Base-by-base conservation (phyloP, 2,113 vertebrate species). In the Ceyx margarethae region DNA sequence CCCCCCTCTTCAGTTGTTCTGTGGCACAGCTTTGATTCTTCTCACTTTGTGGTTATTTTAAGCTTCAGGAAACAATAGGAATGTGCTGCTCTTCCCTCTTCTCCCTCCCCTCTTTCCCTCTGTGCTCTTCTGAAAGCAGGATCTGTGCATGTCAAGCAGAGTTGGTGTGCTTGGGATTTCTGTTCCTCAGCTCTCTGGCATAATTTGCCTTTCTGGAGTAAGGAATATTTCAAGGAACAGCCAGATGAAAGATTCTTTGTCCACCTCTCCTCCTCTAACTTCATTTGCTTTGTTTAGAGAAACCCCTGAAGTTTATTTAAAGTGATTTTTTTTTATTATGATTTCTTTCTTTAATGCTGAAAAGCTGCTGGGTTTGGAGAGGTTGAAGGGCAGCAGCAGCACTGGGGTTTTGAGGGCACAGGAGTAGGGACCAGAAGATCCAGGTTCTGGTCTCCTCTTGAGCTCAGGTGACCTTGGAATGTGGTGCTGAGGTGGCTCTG, bases 31-130 rank as follows among this genome's bases (percentile, higher is more conserved):
- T 96, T 96, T 96, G 92, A 96, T 96, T 96, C 95, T 94, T 95
- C 95, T 90, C 93, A 95, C 95, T 96, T 95, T 96, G 91, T 96
- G 92, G 95, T 96, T 96, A 96, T 96, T 96, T 96, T 95, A 96
- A 89, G 95, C 92, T 95, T 95, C 91, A 94, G 91, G 96, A 96
- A 96, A 96, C 96, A 96, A 96, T 96, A 96, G 91, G 94, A 91
- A 91, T 91, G 94, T 95, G 76, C 92, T 95, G 90, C 46, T 33
- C 65, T 57, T 9, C 2, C 1, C 4, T 1, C 2, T 14, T 20
- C 18, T 4, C 6, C 18, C 17, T 10, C 31, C 13, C 20, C 6
- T 37, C 3, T 53, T 75, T 79, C 87, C 84, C 91, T 91, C 91
- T 92, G 86, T 74, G 87, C 94, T 94, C 95, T 96, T 96, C 94